phyloP scores from a whole-genome alignment of 2,888 invertebrate species.

The Ceramica pisi region DNA sequence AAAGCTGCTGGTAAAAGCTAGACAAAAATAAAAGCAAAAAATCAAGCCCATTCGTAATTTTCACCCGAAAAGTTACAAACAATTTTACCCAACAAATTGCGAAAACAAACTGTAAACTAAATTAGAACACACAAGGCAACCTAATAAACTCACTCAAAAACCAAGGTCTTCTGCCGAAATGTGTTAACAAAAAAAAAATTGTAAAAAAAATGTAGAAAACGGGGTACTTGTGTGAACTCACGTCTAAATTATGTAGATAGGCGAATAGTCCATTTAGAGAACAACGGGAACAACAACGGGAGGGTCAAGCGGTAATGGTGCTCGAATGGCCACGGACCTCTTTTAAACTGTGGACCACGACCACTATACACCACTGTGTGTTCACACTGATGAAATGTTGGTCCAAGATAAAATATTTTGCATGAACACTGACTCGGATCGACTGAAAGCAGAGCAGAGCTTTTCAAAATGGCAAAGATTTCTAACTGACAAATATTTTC shows the following conservation, averaged over 20 bases:
- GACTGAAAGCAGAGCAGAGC: not conserved
- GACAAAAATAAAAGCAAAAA: not conserved
- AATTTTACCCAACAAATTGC: constrained; percentile 15
- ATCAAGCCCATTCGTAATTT: constrained; percentile 1
- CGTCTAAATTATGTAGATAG: constrained; percentile 65
- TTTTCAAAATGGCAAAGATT: too few species aligned
- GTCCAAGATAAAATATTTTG: not conserved
- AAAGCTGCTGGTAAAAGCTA: too few species aligned
- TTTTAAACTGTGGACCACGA: constrained; percentile 41
- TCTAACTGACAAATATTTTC: too few species aligned
- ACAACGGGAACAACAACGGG: constrained; percentile 35
- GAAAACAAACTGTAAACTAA: constrained; percentile 14
- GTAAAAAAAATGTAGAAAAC: constrained; percentile 23
- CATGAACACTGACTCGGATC: too few species aligned
- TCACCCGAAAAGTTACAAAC: constrained; percentile 9
- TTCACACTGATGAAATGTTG: not conserved
- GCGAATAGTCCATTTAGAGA: constrained; percentile 53
- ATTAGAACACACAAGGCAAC: constrained; percentile 10
- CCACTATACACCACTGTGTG: constrained; percentile 10
- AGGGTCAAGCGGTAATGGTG: constrained; percentile 61
- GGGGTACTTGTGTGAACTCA: constrained; percentile 44
- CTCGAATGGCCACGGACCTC: constrained; percentile 51
- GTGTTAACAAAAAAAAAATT: constrained; percentile 10
- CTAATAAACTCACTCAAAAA: constrained; percentile 22
- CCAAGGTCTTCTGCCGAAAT: constrained; percentile 4